Evolutionary conservation across 2,888 invertebrate genomes (phyloP).

Genomic region (Bursaphelenchus okinawaensis): DNA sequence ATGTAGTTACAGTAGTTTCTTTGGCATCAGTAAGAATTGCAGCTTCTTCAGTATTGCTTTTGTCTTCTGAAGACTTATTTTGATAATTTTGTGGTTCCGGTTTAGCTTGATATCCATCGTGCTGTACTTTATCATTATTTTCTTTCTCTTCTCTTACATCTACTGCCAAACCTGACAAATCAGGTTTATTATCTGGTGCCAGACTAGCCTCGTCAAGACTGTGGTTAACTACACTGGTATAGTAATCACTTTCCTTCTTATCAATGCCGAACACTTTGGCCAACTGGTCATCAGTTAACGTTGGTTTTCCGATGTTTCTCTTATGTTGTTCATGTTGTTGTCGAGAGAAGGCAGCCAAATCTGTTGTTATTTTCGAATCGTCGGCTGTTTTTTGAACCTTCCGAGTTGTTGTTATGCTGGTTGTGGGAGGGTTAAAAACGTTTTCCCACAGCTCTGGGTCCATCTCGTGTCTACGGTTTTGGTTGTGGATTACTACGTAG

Average conservation of each 20-base stretch:
- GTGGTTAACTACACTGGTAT: too few species aligned
- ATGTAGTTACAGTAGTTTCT: too few species aligned
- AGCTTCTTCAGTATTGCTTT: too few species aligned
- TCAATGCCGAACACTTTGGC: neutral
- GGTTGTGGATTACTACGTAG: neutral
- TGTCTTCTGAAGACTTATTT: too few species aligned
- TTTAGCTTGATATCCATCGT: neutral
- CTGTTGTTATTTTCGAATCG: constrained; percentile 9
- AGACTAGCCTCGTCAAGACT: too few species aligned
- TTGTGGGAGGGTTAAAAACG: neutral
- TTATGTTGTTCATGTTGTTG: neutral
- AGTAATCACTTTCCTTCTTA: too few species aligned
- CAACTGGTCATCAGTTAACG: constrained; percentile 4
- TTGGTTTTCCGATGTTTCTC: neutral
- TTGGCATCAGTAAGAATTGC: too few species aligned
- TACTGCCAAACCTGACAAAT: too few species aligned
- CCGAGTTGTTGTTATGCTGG: neutral
- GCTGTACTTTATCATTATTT: neutral
- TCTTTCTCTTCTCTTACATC: too few species aligned
- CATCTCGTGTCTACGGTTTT: neutral
- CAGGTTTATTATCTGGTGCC: too few species aligned
- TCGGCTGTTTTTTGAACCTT: neutral
- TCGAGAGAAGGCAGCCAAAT: neutral
- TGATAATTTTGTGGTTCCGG: too few species aligned
- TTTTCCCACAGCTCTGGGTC: neutral